Percentiles rank a stretch among this genome's conserved stretches.
Conservation (phyloP, 2,113 vertebrate species). For the Gorsachius goisagi region DNA sequence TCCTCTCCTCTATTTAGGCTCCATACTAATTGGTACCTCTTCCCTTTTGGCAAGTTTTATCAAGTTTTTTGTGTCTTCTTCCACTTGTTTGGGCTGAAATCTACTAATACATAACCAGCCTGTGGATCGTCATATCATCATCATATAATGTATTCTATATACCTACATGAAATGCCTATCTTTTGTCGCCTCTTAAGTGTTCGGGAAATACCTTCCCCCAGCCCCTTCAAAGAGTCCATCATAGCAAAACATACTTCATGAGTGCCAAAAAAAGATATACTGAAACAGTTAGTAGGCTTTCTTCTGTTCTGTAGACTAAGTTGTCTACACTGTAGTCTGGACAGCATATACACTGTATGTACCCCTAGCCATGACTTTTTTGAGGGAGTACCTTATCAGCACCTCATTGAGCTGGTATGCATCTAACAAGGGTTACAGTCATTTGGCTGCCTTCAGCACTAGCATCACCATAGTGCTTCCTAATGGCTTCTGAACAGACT, state of each 20-base stretch:
- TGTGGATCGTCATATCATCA: background rate
- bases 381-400: background rate
- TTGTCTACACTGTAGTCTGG: background rate
- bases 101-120: background rate
- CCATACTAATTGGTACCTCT: background rate
- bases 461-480: background rate
- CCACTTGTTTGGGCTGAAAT: background rate
- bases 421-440: background rate
- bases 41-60: background rate
- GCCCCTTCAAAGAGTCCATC: background rate
- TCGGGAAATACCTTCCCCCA: background rate
- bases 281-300: background rate
- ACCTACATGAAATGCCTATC: background rate
- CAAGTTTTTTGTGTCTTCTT: background rate
- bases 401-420: background rate
- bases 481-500: background rate
- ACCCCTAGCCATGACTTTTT: background rate
- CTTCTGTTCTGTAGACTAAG: background rate
- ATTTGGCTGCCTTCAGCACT: background rate
- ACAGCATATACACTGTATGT: background rate
- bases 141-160: background rate
- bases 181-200: background rate
- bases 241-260: background rate
- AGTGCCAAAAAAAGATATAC: background rate
- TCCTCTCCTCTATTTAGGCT: background rate